A percentile compares a stretch with the other conserved stretches of the same genome.
Conservation (phyloP, 2,888 invertebrate genomes). For the Sclerodermus sp. region DNA sequence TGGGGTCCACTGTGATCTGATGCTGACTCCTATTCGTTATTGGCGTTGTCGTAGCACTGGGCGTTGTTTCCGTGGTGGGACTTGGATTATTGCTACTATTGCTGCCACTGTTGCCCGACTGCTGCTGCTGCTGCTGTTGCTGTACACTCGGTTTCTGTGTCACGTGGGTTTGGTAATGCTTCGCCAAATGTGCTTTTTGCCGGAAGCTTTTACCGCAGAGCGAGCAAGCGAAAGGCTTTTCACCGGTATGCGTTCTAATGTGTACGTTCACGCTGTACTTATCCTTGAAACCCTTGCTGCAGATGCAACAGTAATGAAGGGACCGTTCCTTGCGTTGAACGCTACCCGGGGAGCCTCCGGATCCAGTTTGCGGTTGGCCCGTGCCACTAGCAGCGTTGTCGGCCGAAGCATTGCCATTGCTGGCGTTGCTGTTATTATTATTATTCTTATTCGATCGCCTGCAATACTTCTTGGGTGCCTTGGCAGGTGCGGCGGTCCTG, state of each 20-base stretch:
- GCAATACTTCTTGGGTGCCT: constrained; percentile 71
- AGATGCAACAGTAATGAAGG: constrained; percentile 89
- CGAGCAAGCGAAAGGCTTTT: constrained; percentile 94
- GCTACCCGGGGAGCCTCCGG: constrained; percentile 54
- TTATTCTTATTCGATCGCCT: constrained; percentile 62
- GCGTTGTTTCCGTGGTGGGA: constrained; percentile 25
- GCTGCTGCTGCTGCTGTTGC: constrained; percentile 56
- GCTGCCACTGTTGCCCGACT: constrained; percentile 9
- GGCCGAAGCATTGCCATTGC: constrained; percentile 23
- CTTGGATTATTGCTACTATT: constrained; percentile 30
- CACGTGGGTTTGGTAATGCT: constrained; percentile 91
- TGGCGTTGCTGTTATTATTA: constrained; percentile 37
- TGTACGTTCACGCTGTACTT: constrained; percentile 98
- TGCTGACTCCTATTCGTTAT: constrained; percentile 26
- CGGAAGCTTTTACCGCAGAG: constrained; percentile 92
- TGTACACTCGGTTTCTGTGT: constrained; percentile 76
- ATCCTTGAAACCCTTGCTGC: constrained; percentile 91
- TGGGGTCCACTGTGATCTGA: constrained; percentile 30
- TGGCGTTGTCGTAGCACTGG: constrained; percentile 10
- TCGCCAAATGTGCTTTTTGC: constrained; percentile 89
- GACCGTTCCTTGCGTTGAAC: constrained; percentile 82
- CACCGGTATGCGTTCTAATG: constrained; percentile 95
- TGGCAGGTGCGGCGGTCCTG: constrained; percentile 66
- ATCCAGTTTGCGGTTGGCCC: constrained; percentile 43
- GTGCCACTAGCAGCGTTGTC: constrained; percentile 8